Conservation (phyloP, 2,113 vertebrate species). For the Sorex araneus region DNA sequence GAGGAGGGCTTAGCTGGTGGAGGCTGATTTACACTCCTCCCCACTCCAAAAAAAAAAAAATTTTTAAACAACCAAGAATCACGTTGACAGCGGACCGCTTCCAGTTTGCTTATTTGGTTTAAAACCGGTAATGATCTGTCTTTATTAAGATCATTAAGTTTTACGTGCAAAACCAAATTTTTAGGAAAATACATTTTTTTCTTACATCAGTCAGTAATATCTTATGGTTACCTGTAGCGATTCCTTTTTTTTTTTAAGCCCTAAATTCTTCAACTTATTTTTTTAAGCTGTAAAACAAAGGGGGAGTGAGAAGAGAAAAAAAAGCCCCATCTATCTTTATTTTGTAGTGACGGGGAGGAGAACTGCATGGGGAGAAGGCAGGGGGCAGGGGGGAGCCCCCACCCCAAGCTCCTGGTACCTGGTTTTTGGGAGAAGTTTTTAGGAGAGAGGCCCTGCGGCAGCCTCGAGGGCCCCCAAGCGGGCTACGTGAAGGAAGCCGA, state of each 20-base stretch:
- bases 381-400: background rate
- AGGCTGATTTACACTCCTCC: constrained; percentile 84
- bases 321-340: too few relatives aligned
- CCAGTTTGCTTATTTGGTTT: constrained; percentile 77
- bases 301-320: too few relatives aligned
- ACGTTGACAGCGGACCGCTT: constrained; percentile 69
- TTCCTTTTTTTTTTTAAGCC: constrained; percentile 64
- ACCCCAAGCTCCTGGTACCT: too few relatives aligned
- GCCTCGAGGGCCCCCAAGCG: too few relatives aligned
- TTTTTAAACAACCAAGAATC: background rate
- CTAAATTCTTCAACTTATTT: constrained; percentile 48
- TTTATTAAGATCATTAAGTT: constrained; percentile 87
- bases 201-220: constrained; percentile 77
- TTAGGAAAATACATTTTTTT: constrained; percentile 78
- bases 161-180: constrained; percentile 88
- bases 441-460: too few relatives aligned
- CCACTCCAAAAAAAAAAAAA: too few relatives aligned
- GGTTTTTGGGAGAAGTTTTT: too few relatives aligned
- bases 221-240: constrained; percentile 70
- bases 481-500: too few relatives aligned
- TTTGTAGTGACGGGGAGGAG: background rate
- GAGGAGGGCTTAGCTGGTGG: rapidly evolving
- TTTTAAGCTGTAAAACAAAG: background rate
- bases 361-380: rapidly evolving
- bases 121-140: constrained; percentile 82